These are phyloP conservation scores for Cheilinus undulatus DNA, from an alignment of 2,113 vertebrate genomes.

Conservation along the genomic window DNA sequence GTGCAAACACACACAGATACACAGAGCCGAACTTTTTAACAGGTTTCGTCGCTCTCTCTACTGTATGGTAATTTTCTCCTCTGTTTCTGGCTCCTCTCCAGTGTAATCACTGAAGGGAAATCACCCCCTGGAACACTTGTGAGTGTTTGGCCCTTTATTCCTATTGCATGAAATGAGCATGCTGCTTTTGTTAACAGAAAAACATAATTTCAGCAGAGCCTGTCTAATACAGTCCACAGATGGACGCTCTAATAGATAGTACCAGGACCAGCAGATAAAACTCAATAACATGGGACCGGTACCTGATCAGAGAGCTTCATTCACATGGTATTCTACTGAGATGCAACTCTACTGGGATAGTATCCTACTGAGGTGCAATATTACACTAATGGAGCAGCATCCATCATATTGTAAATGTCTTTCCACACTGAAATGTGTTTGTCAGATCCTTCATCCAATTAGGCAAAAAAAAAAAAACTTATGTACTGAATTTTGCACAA, in stretches of 20 bases:
- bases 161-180: slow-evolving; percentile 57
- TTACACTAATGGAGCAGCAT: background rate
- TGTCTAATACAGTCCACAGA: slow-evolving; percentile 56
- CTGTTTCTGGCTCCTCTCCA: slow-evolving; percentile 51
- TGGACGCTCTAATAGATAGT: slow-evolving; percentile 54
- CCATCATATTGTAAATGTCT: background rate
- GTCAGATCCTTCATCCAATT: too few relatives aligned
- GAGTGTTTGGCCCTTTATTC: slow-evolving; percentile 64
- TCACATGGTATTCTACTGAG: slow-evolving; percentile 18
- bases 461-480: too few relatives aligned
- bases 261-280: slow-evolving; percentile 33
- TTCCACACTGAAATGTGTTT: too few relatives aligned
- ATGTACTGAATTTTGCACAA: too few relatives aligned
- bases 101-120: slow-evolving; percentile 65
- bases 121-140: slow-evolving; percentile 59
- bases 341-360: too few relatives aligned
- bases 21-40: slow-evolving; percentile 20
- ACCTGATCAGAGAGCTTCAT: slow-evolving; percentile 16
- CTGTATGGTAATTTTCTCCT: slow-evolving; percentile 49
- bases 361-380: slow-evolving; percentile 9
- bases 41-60: slow-evolving; percentile 33
- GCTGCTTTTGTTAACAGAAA: slow-evolving; percentile 53
- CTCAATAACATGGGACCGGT: slow-evolving; percentile 20
- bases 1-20: background rate
- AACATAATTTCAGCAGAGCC: slow-evolving; percentile 47